Conservation (phyloP, 2,113 vertebrate species). For the Diglossa brunneiventris region DNA sequence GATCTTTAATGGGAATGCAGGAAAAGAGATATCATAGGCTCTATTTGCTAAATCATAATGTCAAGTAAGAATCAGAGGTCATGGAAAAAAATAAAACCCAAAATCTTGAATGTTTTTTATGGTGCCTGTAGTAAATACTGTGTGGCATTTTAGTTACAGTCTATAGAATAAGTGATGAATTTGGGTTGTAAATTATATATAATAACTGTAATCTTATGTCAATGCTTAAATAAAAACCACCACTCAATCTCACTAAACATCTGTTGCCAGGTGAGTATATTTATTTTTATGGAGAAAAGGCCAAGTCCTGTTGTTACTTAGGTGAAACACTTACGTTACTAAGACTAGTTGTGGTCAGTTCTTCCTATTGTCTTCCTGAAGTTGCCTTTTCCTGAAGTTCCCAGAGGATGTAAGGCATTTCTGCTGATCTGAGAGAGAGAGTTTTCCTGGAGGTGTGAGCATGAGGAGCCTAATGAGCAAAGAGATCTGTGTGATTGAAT, state of each 20-base stretch:
- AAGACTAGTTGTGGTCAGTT: neutral
- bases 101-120: neutral
- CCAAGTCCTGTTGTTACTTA: neutral
- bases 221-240: neutral
- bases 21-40: neutral
- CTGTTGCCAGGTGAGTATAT: constrained; percentile 1
- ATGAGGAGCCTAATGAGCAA: neutral
- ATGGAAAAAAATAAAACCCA: neutral
- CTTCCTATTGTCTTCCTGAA: neutral
- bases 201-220: neutral
- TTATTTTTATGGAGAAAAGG: neutral
- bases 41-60: neutral
- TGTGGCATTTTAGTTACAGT: neutral
- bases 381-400: neutral
- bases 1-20: neutral
- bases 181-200: neutral
- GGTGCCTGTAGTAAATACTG: neutral
- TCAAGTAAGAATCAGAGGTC: neutral
- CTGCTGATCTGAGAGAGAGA: neutral
- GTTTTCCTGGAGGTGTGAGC: neutral
- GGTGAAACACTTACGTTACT: neutral
- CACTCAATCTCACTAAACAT: neutral
- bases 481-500: neutral
- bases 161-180: neutral
- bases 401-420: neutral